Conservation (phyloP, 2,888 invertebrate species). For the Agelastica alni region DNA sequence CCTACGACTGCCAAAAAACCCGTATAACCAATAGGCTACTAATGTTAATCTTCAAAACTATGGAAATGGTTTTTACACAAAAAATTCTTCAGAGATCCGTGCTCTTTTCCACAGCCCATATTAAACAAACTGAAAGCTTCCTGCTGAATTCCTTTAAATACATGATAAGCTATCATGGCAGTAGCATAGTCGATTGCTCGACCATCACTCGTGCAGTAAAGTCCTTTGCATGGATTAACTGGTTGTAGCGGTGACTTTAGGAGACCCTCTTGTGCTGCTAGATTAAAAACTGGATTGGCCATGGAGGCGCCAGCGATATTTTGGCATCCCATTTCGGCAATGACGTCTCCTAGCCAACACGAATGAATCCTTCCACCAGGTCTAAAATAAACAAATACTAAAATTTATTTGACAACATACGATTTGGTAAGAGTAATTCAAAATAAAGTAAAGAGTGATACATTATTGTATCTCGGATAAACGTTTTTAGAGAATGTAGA, state of each 20-base stretch:
- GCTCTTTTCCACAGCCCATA: slow-evolving; percentile 65
- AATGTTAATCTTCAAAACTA: neutral
- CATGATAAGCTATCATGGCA: slow-evolving; percentile 67
- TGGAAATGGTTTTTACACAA: slow-evolving; percentile 51
- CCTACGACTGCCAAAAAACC: no score
- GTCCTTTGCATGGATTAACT: slow-evolving; percentile 60
- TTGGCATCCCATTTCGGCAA: slow-evolving; percentile 78
- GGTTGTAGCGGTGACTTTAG: slow-evolving; percentile 64
- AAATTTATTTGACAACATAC: no score
- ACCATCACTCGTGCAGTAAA: slow-evolving; percentile 73
- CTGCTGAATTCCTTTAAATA: slow-evolving; percentile 69
- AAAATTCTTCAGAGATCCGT: slow-evolving; percentile 69
- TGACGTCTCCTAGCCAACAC: slow-evolving; percentile 75
- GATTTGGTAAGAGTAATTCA: no score
- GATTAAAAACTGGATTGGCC: slow-evolving; percentile 71
- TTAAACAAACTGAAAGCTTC: slow-evolving; percentile 68
- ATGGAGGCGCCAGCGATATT: slow-evolving; percentile 74
- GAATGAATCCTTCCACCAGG: slow-evolving; percentile 80
- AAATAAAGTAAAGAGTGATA: no score
- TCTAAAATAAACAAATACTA: slow-evolving; percentile 54
- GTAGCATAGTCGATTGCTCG: slow-evolving; percentile 67
- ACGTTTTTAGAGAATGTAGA: no score
- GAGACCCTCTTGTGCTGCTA: slow-evolving; percentile 71
- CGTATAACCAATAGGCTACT: neutral
- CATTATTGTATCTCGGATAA: no score